A percentile compares a stretch with the other conserved stretches of the same genome.
Evolutionary conservation across 2,113 vertebrate genomes (phyloP).

Genomic region (Mustela lutreola): DNA sequence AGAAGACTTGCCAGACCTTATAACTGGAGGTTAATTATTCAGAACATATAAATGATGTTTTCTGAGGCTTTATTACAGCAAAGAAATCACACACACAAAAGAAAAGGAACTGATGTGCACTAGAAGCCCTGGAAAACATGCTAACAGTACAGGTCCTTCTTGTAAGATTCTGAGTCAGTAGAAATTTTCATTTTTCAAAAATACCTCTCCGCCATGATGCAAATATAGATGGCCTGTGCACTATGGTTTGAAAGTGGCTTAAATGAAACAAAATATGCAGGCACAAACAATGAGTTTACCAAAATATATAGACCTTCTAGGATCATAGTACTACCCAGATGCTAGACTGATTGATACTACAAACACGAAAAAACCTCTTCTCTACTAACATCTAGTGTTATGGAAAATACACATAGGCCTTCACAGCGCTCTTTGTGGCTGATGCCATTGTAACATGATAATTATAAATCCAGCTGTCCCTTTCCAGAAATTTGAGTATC

Average conservation of each 20-base stretch:
- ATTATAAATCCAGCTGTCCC: neutral
- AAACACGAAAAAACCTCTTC: neutral
- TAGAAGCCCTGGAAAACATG: neutral
- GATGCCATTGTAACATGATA: neutral
- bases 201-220: neutral
- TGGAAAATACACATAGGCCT: neutral
- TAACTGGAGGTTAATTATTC: neutral
- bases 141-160: neutral
- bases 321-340: neutral
- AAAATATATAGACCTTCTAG: neutral
- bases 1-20: neutral
- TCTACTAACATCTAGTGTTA: neutral
- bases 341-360: neutral
- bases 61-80: neutral
- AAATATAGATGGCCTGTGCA: neutral
- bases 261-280: slow-evolving; percentile 6
- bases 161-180: neutral
- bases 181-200: neutral
- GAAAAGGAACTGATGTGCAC: neutral
- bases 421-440: neutral
- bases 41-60: neutral
- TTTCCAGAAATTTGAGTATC: neutral
- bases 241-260: neutral
- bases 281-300: neutral
- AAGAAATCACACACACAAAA: neutral